phyloP scores from a whole-genome alignment of 2,888 invertebrate genomes.

The Linnaemya tessellans region DNA sequence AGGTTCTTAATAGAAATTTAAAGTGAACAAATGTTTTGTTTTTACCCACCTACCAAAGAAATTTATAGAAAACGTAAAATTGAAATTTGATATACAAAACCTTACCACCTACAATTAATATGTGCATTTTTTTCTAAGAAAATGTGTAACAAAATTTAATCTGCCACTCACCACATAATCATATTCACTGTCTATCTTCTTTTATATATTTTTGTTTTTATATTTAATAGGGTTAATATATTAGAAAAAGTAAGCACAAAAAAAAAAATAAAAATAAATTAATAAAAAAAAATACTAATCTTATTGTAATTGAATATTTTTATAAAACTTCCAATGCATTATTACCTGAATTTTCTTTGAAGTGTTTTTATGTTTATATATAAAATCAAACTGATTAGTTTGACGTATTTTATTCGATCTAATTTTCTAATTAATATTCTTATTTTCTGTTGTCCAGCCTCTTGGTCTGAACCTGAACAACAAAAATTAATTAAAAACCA shows the following conservation, averaged over 20 bases:
- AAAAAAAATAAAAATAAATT: neutral
- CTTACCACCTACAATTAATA: constrained; percentile 73
- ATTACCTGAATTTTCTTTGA: too few species aligned
- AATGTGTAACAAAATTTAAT: constrained; percentile 35
- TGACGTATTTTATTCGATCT: too few species aligned
- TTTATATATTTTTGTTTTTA: constrained; percentile 32
- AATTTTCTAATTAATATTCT: too few species aligned
- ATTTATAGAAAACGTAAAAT: constrained; percentile 40
- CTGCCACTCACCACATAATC: constrained; percentile 61
- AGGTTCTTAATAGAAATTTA: constrained; percentile 40
- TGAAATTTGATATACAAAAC: constrained; percentile 40
- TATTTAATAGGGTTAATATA: neutral
- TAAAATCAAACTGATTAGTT: too few species aligned
- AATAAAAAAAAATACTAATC: too few species aligned
- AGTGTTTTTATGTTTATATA: too few species aligned
- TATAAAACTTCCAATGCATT: too few species aligned
- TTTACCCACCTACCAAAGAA: constrained; percentile 71
- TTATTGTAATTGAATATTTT: too few species aligned
- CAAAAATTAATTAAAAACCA: too few species aligned
- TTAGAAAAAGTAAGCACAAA: neutral
- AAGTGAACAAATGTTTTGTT: constrained; percentile 50
- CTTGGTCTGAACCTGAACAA: too few species aligned
- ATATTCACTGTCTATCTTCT: constrained; percentile 43
- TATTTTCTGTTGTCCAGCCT: too few species aligned
- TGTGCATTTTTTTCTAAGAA: constrained; percentile 73